Base-by-base conservation (phyloP, 2,797 vertebrate species). In the Danio choprae region DNA sequence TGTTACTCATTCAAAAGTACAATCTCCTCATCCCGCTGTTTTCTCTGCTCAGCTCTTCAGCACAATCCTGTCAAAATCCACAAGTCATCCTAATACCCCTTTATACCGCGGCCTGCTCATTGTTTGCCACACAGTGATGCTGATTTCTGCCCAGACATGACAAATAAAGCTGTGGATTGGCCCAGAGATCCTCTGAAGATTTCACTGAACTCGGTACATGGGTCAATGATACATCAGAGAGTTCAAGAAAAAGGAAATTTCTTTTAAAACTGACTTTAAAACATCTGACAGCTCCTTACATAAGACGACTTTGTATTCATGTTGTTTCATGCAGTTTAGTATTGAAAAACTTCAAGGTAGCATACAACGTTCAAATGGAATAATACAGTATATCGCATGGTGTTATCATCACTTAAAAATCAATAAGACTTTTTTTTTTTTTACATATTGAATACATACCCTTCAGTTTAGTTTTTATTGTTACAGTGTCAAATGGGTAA, bases 1-100 rank as follows among this genome's bases (percentile, higher is more conserved):
- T 46, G 64, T 67, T 73, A 76, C 75, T 53, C 82, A 51, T 65
- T 76, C 29, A 79, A 81, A 68, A 86, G 74, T 80, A 78, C 64
- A 22, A 81, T 73, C 44, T 67, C 62, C 46, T 59, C 48, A 73
- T 70, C 81, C 82, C 77, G 51, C 36, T 18, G 16, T 38, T 44
- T 38, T 62, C 50, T 75, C 72, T 44, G 51, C 69, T 15, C 12
- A 16, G 20, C 51, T 63, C 48, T 64, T 59, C 71, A 55, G 51
- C 59, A 36, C 18, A 44, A 10, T 55, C 70, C 13, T 58, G 43
- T 75, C 48, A 63, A 53, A 79, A 71, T 53, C 50, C 48, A 16
- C 64, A 69, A 69, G 36, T 43, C 44, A 18, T 62, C 58, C 58
- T 62, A 40, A 74, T 62, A 13, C 44, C n/a, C 4, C n/a, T 63